These are phyloP conservation scores for Nycticebus coucang DNA, from an alignment of 2,113 vertebrate species.

Conservation along the genomic window DNA sequence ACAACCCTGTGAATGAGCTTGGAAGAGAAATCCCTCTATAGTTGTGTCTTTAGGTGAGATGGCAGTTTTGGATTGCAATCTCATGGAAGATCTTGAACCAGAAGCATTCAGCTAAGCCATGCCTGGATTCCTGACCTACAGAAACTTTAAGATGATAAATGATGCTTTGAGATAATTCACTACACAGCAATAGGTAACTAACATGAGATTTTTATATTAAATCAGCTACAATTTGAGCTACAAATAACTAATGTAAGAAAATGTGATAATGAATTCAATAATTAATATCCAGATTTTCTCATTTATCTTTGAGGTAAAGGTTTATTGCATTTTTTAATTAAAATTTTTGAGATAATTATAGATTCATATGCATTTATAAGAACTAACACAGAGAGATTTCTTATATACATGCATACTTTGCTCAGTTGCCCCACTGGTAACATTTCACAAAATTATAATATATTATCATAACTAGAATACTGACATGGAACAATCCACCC, in stretches of 20 bases:
- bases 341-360: constrained; percentile 43
- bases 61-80: not conserved
- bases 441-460: not conserved
- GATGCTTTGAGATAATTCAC: not conserved
- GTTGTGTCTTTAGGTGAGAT: not conserved
- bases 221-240: constrained; percentile 10
- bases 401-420: not conserved
- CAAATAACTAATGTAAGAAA: constrained; percentile 50
- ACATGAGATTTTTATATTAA: constrained; percentile 40
- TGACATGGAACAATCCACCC: not conserved
- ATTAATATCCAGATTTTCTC: constrained; percentile 50
- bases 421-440: constrained; percentile 3
- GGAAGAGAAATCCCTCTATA: not conserved
- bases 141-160: constrained; percentile 20
- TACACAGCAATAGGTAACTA: not conserved
- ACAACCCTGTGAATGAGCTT: not conserved
- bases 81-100: constrained; percentile 5
- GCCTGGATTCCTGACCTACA: not conserved
- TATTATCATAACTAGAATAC: constrained; percentile 40
- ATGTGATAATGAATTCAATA: constrained; percentile 18
- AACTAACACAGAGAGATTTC: constrained; percentile 40
- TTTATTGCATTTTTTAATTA: constrained; percentile 31
- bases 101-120: not conserved
- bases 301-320: constrained; percentile 41
- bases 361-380: not conserved